A percentile compares a stretch with the other conserved stretches of the same genome.
These are phyloP conservation scores for Microcebus griseorufus DNA, from an alignment of 2,113 vertebrate species.

Conservation along the genomic window DNA sequence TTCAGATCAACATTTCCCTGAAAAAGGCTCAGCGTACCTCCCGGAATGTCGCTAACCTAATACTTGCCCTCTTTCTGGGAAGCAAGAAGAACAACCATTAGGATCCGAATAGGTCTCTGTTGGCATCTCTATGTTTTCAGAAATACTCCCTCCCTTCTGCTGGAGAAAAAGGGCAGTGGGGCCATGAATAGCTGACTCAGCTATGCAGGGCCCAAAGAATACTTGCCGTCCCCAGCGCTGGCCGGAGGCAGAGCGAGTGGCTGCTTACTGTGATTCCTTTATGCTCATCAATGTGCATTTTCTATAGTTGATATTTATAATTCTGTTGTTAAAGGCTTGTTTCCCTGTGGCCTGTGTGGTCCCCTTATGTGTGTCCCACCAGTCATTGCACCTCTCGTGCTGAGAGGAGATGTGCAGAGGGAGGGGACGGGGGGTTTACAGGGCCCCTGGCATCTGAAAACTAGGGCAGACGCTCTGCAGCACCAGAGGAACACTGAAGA, in stretches of 20 bases:
- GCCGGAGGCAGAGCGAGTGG: not conserved
- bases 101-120: not conserved
- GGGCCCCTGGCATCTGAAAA: not conserved
- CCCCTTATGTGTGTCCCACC: not conserved
- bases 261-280: not conserved
- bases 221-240: not conserved
- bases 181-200: not conserved
- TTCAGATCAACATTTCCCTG: not conserved
- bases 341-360: not conserved
- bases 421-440: not conserved
- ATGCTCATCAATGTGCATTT: not conserved
- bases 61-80: not conserved
- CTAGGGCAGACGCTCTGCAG: too few species aligned
- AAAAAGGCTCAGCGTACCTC: not conserved
- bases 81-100: not conserved
- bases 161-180: not conserved
- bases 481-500: accelerated
- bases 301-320: not conserved
- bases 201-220: not conserved
- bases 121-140: not conserved
- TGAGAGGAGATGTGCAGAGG: not conserved
- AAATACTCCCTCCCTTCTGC: not conserved
- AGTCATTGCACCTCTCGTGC: not conserved
- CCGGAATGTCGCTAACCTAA: not conserved
- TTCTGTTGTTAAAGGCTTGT: not conserved